phyloP scores from a whole-genome alignment of 1,140 invertebrate species.

The Zaprionus vittiger region DNA sequence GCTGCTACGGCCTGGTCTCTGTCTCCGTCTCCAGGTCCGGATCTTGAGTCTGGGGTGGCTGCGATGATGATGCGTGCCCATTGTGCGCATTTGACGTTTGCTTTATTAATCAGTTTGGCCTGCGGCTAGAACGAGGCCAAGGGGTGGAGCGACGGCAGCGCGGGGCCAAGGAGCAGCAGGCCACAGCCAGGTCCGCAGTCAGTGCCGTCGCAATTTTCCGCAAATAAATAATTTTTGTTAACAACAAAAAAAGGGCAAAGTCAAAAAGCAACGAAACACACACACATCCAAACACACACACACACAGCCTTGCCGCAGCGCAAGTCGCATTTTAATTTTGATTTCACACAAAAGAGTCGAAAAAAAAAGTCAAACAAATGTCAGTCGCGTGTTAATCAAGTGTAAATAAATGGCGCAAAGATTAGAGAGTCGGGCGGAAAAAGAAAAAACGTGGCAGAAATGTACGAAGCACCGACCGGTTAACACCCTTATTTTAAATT shows the following conservation, averaged over 20 bases:
- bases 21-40: conserved; percentile 9
- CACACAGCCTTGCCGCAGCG: conserved; percentile 19
- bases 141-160: conserved; percentile 6
- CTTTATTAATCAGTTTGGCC: conserved; percentile 84
- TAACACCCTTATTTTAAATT: not conserved
- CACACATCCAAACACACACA: conserved; percentile 12
- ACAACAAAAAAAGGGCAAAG: conserved; percentile 60
- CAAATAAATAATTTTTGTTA: conserved; percentile 79
- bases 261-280: conserved; percentile 50
- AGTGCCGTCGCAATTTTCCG: conserved; percentile 69
- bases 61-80: conserved; percentile 67
- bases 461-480: not conserved
- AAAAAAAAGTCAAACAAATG: conserved; percentile 83
- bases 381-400: conserved; percentile 84
- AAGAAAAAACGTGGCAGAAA: conserved; percentile 3
- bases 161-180: conserved; percentile 14
- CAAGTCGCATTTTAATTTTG: conserved; percentile 75
- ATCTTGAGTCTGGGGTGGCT: conserved; percentile 36
- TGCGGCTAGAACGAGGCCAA: conserved; percentile 53
- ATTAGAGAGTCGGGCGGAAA: conserved; percentile 68
- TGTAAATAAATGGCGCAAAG: conserved; percentile 84
- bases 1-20: conserved; percentile 57
- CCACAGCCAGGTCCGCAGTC: conserved; percentile 23
- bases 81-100: conserved; percentile 83
- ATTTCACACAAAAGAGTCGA: conserved; percentile 54